Evolutionary conservation across 1,140 invertebrate species (phyloP).

Genomic region (Eumaeus atala): DNA sequence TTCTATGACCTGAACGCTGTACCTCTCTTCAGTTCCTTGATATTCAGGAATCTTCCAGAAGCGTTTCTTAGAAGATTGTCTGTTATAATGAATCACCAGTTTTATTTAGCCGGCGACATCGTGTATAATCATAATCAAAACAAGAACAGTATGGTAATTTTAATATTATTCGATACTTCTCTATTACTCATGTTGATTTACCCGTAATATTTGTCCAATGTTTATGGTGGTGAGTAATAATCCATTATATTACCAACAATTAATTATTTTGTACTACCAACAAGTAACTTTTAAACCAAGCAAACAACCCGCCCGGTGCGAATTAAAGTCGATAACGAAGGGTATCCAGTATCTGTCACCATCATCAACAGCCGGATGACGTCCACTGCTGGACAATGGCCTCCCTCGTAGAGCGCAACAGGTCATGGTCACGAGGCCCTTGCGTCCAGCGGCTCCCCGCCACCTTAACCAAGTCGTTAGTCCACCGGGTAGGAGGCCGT

Average conservation of each 20-base stretch:
- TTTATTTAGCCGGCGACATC: constrained; percentile 65
- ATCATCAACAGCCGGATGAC: too few species aligned
- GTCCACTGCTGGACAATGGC: too few species aligned
- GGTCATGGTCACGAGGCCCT: too few species aligned
- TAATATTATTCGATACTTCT: constrained; percentile 29
- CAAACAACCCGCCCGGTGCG: too few species aligned
- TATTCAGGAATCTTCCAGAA: constrained; percentile 65
- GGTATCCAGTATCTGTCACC: too few species aligned
- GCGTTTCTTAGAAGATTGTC: constrained; percentile 62
- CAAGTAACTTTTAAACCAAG: not conserved
- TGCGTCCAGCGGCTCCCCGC: too few species aligned
- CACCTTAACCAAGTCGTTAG: too few species aligned
- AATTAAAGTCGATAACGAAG: too few species aligned
- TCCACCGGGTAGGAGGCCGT: too few species aligned
- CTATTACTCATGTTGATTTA: constrained; percentile 14
- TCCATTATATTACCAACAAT: too few species aligned
- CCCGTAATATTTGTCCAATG: constrained; percentile 2
- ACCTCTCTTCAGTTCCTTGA: constrained; percentile 61
- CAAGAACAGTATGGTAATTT: constrained; percentile 64
- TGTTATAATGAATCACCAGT: constrained; percentile 61
- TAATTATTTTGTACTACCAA: too few species aligned
- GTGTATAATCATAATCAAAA: constrained; percentile 64
- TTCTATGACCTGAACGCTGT: constrained; percentile 65
- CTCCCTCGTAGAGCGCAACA: too few species aligned
- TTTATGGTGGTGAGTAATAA: not conserved